phyloP scores from a whole-genome alignment of 2,888 invertebrate species.

The Ochropleura leucogaster region DNA sequence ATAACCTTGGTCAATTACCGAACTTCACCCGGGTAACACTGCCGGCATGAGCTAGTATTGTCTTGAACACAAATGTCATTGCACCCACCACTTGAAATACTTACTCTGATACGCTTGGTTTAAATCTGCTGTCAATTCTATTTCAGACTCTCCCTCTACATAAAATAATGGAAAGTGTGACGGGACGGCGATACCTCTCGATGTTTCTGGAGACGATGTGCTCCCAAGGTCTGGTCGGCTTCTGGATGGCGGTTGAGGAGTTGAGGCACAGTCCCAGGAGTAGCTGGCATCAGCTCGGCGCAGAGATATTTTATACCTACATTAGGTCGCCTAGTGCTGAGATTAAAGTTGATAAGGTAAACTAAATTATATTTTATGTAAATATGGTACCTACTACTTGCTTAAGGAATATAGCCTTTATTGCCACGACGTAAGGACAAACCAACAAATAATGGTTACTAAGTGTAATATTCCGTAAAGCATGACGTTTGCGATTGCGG shows the following conservation, averaged over 20 bases:
- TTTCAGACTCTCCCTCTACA: conserved; percentile 93
- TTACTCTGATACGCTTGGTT: background rate
- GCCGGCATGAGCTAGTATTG: background rate
- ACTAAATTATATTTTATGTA: background rate
- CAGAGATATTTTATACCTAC: conserved; percentile 97
- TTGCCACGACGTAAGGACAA: no score
- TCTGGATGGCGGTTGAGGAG: conserved; percentile 96
- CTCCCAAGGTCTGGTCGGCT: conserved; percentile 96
- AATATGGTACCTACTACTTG: background rate
- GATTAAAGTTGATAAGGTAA: conserved; percentile 94
- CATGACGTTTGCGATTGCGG: background rate
- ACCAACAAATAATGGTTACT: no score
- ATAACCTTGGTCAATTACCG: no score
- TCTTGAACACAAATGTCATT: background rate
- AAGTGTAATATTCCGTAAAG: background rate
- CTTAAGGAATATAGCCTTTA: background rate
- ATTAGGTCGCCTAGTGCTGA: conserved; percentile 95
- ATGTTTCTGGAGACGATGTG: conserved; percentile 95
- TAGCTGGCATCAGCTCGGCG: conserved; percentile 96
- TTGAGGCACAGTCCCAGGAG: conserved; percentile 94
- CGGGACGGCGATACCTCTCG: conserved; percentile 95
- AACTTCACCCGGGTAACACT: no score
- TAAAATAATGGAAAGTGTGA: conserved; percentile 94
- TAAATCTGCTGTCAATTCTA: background rate
- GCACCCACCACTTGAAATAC: background rate